Conservation (phyloP, 2,113 vertebrate species). For the Falcunculus frontatus region DNA sequence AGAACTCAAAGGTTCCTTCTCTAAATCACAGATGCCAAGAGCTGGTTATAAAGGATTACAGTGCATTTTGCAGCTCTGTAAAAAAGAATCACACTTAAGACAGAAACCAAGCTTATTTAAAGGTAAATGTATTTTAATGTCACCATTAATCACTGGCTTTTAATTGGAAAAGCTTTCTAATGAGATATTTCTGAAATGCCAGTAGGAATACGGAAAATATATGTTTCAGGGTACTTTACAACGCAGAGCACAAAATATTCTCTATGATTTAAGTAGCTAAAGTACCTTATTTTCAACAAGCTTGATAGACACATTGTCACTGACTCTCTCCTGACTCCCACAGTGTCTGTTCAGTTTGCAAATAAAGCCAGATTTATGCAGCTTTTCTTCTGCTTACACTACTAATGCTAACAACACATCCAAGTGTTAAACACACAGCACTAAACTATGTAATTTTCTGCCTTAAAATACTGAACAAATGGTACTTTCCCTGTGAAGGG, state of each 20-base stretch:
- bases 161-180: constrained; percentile 59
- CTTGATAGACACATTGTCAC: constrained; percentile 6
- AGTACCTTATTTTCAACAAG: constrained; percentile 22
- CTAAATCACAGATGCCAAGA: background rate
- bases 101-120: constrained; percentile 28
- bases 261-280: constrained; percentile 24
- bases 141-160: constrained; percentile 40
- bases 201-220: background rate
- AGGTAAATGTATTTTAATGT: constrained; percentile 61
- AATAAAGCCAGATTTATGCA: constrained; percentile 44
- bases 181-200: constrained; percentile 25
- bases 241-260: constrained; percentile 19
- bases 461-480: constrained; percentile 70
- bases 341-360: constrained; percentile 42
- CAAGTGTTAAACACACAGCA: constrained; percentile 37
- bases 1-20: background rate
- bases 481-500: constrained; percentile 57
- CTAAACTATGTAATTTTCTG: constrained; percentile 60
- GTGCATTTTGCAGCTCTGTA: background rate
- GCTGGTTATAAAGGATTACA: background rate
- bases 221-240: background rate
- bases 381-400: constrained; percentile 11
- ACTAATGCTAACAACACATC: background rate
- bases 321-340: background rate
- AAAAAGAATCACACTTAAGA: background rate